Evolutionary conservation across 2,888 invertebrate species (phyloP).

Genomic region (Dryobotodes eremita): DNA sequence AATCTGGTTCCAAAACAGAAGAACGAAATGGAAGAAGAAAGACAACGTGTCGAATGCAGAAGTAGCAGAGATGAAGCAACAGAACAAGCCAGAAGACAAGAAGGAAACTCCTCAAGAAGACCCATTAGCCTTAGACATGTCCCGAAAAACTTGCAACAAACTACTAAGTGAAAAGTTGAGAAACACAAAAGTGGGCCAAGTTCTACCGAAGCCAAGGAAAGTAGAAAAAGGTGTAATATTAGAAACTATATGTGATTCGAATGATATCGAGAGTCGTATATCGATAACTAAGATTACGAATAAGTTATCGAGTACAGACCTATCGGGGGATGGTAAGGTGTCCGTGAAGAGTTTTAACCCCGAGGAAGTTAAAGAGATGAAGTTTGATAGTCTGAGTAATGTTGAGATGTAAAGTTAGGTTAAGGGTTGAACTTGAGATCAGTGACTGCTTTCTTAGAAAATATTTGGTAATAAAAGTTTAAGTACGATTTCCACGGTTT

Average conservation of each 20-base stretch:
- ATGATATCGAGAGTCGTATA: slow-evolving; percentile 88
- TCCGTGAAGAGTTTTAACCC: slow-evolving; percentile 86
- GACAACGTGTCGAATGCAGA: slow-evolving; percentile 97
- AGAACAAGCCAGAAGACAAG: slow-evolving; percentile 85
- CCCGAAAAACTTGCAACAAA: slow-evolving; percentile 85
- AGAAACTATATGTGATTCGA: slow-evolving; percentile 84
- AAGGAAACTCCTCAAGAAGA: slow-evolving; percentile 81
- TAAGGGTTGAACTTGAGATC: slow-evolving; percentile 34
- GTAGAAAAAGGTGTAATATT: slow-evolving; percentile 84
- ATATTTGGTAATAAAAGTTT: slow-evolving; percentile 17
- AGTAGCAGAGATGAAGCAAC: slow-evolving; percentile 95
- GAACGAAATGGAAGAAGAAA: slow-evolving; percentile 95
- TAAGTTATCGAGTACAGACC: slow-evolving; percentile 85
- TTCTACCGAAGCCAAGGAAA: slow-evolving; percentile 81
- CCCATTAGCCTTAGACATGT: slow-evolving; percentile 86
- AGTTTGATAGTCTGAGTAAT: slow-evolving; percentile 82
- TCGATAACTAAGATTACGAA: slow-evolving; percentile 90
- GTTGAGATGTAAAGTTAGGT: slow-evolving; percentile 83
- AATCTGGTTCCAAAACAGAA: slow-evolving; percentile 97
- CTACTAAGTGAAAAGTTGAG: slow-evolving; percentile 84
- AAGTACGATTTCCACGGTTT: slow-evolving; percentile 2
- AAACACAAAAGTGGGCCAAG: slow-evolving; percentile 78
- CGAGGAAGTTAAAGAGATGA: slow-evolving; percentile 85
- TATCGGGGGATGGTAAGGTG: slow-evolving; percentile 79
- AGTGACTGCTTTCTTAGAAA: slow-evolving; percentile 46